phyloP scores from a whole-genome alignment of 2,888 invertebrate species.

The Drosophila anomalata region DNA sequence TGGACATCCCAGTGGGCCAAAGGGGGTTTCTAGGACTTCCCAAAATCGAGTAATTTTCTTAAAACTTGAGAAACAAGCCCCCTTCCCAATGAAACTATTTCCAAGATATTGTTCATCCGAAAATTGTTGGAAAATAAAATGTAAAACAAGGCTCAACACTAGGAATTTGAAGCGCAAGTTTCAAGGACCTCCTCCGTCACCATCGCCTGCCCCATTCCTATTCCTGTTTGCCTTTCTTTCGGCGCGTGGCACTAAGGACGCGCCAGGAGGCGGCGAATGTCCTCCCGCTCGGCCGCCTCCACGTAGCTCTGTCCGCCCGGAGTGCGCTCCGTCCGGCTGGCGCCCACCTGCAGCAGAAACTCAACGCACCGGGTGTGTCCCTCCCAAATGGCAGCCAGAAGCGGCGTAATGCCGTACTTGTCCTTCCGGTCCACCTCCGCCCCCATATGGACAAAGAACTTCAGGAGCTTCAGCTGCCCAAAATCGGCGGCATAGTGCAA shows the following conservation, averaged over 20 bases:
- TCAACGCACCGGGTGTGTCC: constrained; percentile 96
- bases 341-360: constrained; percentile 90
- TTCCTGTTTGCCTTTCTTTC: too few species aligned
- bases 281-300: constrained; percentile 52
- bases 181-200: neutral
- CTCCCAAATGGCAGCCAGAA: constrained; percentile 98
- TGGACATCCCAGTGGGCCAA: too few species aligned
- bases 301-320: constrained; percentile 48
- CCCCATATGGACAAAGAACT: constrained; percentile 94
- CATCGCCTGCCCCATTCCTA: too few species aligned
- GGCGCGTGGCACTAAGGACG: neutral
- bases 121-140: neutral
- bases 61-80: too few species aligned
- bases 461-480: constrained; percentile 94
- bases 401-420: constrained; percentile 96
- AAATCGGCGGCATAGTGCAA: constrained; percentile 98
- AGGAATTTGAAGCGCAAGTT: neutral
- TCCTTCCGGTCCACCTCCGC: constrained; percentile 97
- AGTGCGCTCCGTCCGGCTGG: constrained; percentile 31
- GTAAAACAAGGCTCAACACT: neutral
- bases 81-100: too few species aligned
- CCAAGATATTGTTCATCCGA: neutral
- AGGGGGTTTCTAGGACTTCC: too few species aligned
- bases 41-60: too few species aligned
- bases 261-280: constrained; percentile 46